These are phyloP conservation scores for Hypotaenidia philippensis DNA, from an alignment of 2,797 vertebrate genomes.

Conservation along the genomic window DNA sequence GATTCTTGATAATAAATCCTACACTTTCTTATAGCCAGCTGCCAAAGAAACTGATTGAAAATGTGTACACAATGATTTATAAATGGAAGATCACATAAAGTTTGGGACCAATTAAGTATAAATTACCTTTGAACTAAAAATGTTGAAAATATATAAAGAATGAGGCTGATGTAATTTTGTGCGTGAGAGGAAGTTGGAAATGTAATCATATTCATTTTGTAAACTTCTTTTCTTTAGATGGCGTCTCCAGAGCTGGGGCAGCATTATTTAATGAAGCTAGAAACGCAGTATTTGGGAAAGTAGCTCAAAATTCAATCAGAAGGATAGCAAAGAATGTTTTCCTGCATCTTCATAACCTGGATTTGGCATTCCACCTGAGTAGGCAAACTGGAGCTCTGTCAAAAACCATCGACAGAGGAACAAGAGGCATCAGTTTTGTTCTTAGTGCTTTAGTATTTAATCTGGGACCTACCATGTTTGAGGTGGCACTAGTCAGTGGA, in stretches of 20 bases:
- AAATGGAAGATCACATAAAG: not conserved
- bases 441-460: constrained; percentile 97
- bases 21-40: not conserved
- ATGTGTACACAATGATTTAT: not conserved
- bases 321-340: constrained; percentile 97
- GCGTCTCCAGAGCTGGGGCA: constrained; percentile 89
- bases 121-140: constrained; percentile 22
- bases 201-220: constrained; percentile 13
- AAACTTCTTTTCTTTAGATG: constrained; percentile 83
- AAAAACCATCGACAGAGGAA: constrained; percentile 97
- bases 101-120: constrained; percentile 18
- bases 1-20: constrained; percentile 1
- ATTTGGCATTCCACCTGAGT: constrained; percentile 95
- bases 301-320: constrained; percentile 96
- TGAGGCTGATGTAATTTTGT: constrained; percentile 27
- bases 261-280: constrained; percentile 96
- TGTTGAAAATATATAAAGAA: not conserved
- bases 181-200: constrained; percentile 7
- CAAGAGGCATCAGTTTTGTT: constrained; percentile 93
- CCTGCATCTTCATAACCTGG: constrained; percentile 95
- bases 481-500: constrained; percentile 92
- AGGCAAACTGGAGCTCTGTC: constrained; percentile 96
- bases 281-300: constrained; percentile 96
- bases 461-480: constrained; percentile 94
- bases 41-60: not conserved